Percentiles rank a stretch among this genome's conserved stretches.
Conservation (phyloP, 2,113 vertebrate species). For the Strix aluco region DNA sequence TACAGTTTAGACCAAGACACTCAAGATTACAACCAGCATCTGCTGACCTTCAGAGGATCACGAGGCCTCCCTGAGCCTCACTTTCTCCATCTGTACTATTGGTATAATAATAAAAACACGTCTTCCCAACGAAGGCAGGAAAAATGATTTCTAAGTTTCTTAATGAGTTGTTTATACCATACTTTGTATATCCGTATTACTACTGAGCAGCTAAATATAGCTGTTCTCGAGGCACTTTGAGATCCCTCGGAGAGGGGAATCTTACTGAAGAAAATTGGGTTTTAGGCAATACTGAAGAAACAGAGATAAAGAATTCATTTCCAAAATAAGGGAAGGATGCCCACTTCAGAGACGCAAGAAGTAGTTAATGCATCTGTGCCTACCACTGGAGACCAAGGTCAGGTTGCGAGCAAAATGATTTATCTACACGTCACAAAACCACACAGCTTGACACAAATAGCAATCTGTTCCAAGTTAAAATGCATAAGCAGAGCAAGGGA, state of each 20-base stretch:
- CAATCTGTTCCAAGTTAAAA: constrained; percentile 19
- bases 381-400: constrained; percentile 39
- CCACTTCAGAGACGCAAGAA: not conserved
- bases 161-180: not conserved
- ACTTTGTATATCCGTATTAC: not conserved
- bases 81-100: not conserved
- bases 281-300: not conserved
- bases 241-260: not conserved
- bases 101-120: not conserved
- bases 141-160: not conserved
- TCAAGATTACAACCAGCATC: not conserved
- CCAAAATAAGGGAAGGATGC: not conserved
- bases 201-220: constrained; percentile 9
- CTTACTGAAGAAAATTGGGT: not conserved
- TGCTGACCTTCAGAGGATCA: not conserved
- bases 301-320: not conserved
- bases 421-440: constrained; percentile 32
- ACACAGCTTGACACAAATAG: constrained; percentile 42
- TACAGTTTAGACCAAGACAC: not conserved
- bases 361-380: constrained; percentile 3
- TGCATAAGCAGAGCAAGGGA: not conserved
- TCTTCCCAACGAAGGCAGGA: not conserved
- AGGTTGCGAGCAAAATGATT: not conserved
- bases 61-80: not conserved
- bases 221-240: not conserved